These are phyloP conservation scores for Tillus elongatus DNA, from an alignment of 2,888 invertebrate species.

Conservation along the genomic window DNA sequence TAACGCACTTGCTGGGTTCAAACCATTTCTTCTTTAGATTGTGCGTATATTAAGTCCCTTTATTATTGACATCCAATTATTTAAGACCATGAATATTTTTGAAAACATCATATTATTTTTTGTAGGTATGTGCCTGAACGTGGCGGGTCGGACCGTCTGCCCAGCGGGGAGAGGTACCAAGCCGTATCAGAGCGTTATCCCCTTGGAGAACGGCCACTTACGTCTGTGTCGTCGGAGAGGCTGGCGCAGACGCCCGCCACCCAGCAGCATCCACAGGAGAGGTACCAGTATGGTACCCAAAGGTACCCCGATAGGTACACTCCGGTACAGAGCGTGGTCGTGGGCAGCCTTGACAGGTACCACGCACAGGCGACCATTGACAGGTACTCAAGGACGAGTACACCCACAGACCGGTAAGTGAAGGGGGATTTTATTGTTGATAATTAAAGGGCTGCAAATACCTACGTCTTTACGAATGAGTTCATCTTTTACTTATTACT, in stretches of 20 bases:
- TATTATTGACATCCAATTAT: too few species aligned
- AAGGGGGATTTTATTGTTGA: too few species aligned
- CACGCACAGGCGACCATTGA: slow-evolving; percentile 26
- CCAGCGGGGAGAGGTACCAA: slow-evolving; percentile 38
- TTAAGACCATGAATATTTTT: too few species aligned
- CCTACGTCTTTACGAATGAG: too few species aligned
- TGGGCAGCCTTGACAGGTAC: slow-evolving; percentile 35
- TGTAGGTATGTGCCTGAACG: slow-evolving; percentile 33
- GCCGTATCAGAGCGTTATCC: slow-evolving; percentile 39
- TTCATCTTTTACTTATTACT: too few species aligned
- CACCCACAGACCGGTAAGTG: slow-evolving; percentile 26
- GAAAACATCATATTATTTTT: slow-evolving; percentile 13
- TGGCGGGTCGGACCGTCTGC: slow-evolving; percentile 35
- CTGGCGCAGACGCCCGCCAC: slow-evolving; percentile 23
- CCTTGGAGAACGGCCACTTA: slow-evolving; percentile 43
- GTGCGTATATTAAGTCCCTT: too few species aligned
- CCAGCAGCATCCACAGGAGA: slow-evolving; percentile 32
- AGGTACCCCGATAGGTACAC: slow-evolving; percentile 31
- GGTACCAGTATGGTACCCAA: slow-evolving; percentile 40
- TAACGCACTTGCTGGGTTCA: too few species aligned
- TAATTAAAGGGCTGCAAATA: too few species aligned
- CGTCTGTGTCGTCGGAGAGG: slow-evolving; percentile 40
- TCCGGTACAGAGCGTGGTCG: slow-evolving; percentile 27
- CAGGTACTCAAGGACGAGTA: slow-evolving; percentile 35
- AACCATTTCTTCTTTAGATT: too few species aligned